These are phyloP conservation scores for Rapana venosa DNA, from an alignment of 2,888 invertebrate genomes.

Conservation along the genomic window DNA sequence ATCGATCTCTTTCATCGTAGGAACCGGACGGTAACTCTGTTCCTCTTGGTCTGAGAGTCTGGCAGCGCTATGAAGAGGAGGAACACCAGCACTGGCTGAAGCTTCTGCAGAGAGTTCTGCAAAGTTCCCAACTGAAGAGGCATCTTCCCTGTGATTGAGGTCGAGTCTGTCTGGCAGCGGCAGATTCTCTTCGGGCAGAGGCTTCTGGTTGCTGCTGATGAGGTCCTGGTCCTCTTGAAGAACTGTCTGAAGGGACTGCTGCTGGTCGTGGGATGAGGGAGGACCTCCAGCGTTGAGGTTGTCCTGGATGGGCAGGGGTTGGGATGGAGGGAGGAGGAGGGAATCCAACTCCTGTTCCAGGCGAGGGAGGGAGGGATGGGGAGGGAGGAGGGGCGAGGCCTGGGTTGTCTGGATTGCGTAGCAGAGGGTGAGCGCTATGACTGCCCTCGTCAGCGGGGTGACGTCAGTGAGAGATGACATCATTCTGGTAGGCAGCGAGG, in stretches of 20 bases:
- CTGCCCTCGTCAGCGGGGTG: neutral
- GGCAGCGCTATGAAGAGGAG: neutral
- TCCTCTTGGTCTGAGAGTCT: neutral
- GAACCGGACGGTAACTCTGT: neutral
- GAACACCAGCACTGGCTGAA: neutral
- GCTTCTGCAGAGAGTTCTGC: neutral
- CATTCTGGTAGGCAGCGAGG: neutral
- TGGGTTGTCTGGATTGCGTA: neutral
- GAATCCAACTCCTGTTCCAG: neutral
- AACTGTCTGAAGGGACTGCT: neutral
- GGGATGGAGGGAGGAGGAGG: neutral
- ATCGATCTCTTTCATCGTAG: no score
- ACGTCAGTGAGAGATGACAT: neutral
- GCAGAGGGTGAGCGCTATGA: neutral
- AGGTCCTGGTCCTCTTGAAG: neutral
- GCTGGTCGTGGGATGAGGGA: neutral
- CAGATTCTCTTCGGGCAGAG: neutral
- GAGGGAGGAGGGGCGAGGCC: neutral
- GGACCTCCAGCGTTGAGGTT: neutral
- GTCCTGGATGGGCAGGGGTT: no score
- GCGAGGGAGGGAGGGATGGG: neutral
- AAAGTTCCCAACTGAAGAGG: neutral
- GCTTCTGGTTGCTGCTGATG: neutral
- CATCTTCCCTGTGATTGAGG: neutral
- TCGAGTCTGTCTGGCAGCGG: neutral